A percentile compares a stretch with the other conserved stretches of the same genome.
These are phyloP conservation scores for Polypterus bichir DNA, from an alignment of 2,113 vertebrate species.

Conservation along the genomic window DNA sequence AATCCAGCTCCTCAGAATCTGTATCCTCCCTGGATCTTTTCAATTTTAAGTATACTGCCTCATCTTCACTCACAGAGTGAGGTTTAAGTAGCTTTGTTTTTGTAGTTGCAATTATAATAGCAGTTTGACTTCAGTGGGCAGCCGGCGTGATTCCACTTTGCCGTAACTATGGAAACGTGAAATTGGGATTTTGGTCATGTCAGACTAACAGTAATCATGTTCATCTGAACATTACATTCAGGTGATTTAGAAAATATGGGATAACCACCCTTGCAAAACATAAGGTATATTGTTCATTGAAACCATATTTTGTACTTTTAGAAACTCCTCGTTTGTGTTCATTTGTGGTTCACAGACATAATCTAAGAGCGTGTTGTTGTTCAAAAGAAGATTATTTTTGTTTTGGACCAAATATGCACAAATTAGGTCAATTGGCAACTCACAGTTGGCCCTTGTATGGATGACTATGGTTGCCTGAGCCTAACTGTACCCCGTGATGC, in stretches of 20 bases:
- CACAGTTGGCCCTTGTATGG: too few species aligned
- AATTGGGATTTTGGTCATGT: slow-evolving; percentile 5
- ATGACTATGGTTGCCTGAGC: too few species aligned
- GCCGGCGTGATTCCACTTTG: neutral
- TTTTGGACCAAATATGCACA: too few species aligned
- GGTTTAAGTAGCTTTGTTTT: neutral
- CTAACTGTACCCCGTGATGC: too few species aligned
- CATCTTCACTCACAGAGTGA: neutral
- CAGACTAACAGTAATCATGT: neutral
- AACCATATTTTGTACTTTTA: too few species aligned
- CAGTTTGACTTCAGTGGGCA: slow-evolving; percentile 2
- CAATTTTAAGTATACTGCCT: neutral
- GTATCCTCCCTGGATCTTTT: neutral
- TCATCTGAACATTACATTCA: neutral
- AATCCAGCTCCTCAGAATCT: too few species aligned
- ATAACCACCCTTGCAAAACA: neutral
- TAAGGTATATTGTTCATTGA: too few species aligned
- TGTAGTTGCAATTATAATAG: neutral
- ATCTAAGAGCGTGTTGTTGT: too few species aligned
- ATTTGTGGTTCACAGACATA: too few species aligned
- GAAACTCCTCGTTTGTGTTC: too few species aligned
- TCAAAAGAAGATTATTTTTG: too few species aligned
- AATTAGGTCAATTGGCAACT: too few species aligned
- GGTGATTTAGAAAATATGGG: neutral
- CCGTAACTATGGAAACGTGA: neutral